Conservation (phyloP, 1,140 invertebrate species). For the Copidosoma floridanum region DNA sequence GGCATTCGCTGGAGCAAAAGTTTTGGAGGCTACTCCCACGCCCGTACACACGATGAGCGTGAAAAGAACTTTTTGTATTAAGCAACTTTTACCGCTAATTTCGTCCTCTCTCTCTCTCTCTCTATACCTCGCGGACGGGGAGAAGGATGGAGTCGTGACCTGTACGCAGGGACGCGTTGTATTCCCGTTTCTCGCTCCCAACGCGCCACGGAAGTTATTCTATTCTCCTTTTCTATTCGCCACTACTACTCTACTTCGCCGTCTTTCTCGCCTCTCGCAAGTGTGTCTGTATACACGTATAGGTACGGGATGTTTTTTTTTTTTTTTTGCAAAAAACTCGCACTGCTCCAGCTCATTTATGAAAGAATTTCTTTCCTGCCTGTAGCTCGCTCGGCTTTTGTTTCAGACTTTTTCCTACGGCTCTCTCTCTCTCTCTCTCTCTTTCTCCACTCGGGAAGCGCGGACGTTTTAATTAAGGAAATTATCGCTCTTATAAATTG, state of each 20-base stretch:
- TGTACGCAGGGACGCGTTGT: background rate
- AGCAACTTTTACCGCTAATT: slow-evolving; percentile 45
- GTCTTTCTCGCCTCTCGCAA: background rate
- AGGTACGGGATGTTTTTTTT: too few relatives aligned
- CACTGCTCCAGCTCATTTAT: background rate
- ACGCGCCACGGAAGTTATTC: too few relatives aligned
- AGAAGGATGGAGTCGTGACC: too few relatives aligned
- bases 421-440: background rate
- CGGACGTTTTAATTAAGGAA: slow-evolving; percentile 13
- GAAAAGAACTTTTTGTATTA: slow-evolving; percentile 44
- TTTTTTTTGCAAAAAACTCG: slow-evolving; percentile 15
- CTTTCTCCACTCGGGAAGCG: background rate
- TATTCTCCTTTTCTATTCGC: slow-evolving; percentile 4
- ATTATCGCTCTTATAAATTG: slow-evolving; percentile 14
- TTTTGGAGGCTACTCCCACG: too few relatives aligned
- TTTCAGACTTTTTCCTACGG: too few relatives aligned
- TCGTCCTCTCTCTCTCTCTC: slow-evolving; percentile 20
- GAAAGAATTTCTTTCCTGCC: too few relatives aligned
- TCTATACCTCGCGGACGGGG: too few relatives aligned
- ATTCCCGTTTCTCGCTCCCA: slow-evolving; percentile 2
- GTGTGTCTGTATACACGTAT: too few relatives aligned
- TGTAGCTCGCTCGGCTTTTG: too few relatives aligned
- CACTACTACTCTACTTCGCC: background rate
- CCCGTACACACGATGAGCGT: slow-evolving; percentile 23
- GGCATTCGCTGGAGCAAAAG: too few relatives aligned